These are phyloP conservation scores for Papilio aristodemus DNA, from an alignment of 1,140 invertebrate species.

Conservation along the genomic window DNA sequence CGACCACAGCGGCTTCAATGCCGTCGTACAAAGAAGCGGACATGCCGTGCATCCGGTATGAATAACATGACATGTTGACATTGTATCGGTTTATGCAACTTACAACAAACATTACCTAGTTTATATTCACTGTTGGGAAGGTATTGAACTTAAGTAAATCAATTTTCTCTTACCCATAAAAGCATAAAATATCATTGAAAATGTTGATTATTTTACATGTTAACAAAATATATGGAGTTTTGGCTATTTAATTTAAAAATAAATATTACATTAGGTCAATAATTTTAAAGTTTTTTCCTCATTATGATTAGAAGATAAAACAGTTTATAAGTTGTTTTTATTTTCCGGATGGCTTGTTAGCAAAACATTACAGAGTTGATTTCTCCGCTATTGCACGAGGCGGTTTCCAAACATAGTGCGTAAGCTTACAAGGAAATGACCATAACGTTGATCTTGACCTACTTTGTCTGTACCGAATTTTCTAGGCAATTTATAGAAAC, in stretches of 20 bases:
- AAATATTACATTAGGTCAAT: too few species aligned
- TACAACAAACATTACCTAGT: background rate
- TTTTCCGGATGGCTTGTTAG: slow-evolving; percentile 39
- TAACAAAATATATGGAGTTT: too few species aligned
- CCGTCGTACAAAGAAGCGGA: slow-evolving; percentile 81
- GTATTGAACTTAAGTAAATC: too few species aligned
- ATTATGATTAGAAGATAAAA: slow-evolving; percentile 29
- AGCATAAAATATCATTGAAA: too few species aligned
- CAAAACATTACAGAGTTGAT: slow-evolving; percentile 52
- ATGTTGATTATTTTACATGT: too few species aligned
- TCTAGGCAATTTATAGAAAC: background rate
- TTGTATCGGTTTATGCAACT: background rate
- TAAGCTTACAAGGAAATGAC: slow-evolving; percentile 52
- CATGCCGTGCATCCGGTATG: slow-evolving; percentile 76
- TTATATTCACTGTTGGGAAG: background rate
- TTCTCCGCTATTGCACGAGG: slow-evolving; percentile 45
- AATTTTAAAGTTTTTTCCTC: too few species aligned
- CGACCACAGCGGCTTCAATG: slow-evolving; percentile 82
- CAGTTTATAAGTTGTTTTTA: slow-evolving; percentile 30
- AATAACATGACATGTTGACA: slow-evolving; percentile 5
- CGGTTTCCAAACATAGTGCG: slow-evolving; percentile 47
- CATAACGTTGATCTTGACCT: slow-evolving; percentile 16
- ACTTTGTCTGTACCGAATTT: slow-evolving; percentile 22
- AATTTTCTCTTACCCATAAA: too few species aligned
- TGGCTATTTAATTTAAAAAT: too few species aligned